These are phyloP conservation scores for Tauraco hartlaubi DNA, from an alignment of 2,797 vertebrate genomes.

Conservation along the genomic window DNA sequence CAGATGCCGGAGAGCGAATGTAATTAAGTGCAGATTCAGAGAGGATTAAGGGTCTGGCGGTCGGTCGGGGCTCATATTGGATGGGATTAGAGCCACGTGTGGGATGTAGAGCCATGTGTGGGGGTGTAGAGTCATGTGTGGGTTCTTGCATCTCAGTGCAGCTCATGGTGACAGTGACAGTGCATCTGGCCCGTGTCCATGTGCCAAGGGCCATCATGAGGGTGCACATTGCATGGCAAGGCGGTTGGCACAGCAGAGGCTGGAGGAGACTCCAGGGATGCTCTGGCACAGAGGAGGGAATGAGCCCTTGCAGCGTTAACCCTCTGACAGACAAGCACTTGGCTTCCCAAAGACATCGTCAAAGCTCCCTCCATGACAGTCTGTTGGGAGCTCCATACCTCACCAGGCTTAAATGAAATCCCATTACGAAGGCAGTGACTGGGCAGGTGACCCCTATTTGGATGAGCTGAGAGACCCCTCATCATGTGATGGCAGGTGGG, in stretches of 20 bases:
- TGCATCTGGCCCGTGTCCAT: accelerated
- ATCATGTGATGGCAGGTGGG: too few species aligned
- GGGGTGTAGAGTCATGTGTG: too few species aligned
- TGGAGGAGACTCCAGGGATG: background rate
- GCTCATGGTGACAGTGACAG: background rate
- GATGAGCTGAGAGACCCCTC: background rate
- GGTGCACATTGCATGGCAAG: background rate
- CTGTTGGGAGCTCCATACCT: background rate
- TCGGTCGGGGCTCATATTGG: background rate
- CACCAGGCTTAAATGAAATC: background rate
- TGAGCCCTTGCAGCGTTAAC: too few species aligned
- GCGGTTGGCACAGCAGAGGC: background rate
- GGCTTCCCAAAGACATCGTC: background rate
- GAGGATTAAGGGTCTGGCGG: background rate
- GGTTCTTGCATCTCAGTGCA: background rate
- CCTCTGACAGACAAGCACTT: background rate
- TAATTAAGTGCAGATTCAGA: background rate
- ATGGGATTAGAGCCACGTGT: accelerated
- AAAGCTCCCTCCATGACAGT: background rate
- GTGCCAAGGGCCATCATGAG: background rate
- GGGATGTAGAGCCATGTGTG: background rate
- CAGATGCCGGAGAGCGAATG: background rate
- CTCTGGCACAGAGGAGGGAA: background rate
- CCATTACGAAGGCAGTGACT: accelerated
- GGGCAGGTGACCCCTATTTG: background rate